Evolutionary conservation across 23 tunicate genomes (phyloP), one percentile per base, ranked within the genome.

Genomic region (Trididemnum clinides): DNA sequence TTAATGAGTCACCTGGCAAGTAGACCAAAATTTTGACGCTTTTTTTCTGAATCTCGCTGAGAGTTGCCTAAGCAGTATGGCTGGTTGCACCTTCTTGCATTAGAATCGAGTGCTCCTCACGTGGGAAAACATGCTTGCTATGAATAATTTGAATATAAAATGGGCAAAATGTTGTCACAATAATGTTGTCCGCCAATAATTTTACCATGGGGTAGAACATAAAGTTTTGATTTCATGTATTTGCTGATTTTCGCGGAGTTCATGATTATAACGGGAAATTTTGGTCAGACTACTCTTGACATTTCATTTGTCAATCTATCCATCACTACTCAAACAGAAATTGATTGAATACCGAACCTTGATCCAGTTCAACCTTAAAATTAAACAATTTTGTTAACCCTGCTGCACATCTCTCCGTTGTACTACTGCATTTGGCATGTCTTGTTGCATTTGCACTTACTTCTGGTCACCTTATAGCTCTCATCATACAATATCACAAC

Each of bases 61-160:
- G 54, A 10, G 15, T 44, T 44, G 54, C 15, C 15, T 44, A 15
- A 44, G 54, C 54, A 44, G 54, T 44, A 44, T 15, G 54, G 15
- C 15, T 4, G 22, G 66, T 59, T 59, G 66, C 66, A 10, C 66
- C 25, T 19, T 59, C 66, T 59, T 59, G 25, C 66, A 59, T 59
- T 19, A 59, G 66, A 5, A 59, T 28, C 20, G 66, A 59, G 27
- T 19, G 21, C 27, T 59, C 66, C 22, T 25, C 22, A 28, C 66
- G 25, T 59, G 66, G 66, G 25, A 59, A n/a, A 59, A 59, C 66
- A 59, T 59, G 66, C 66, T 3, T 59, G 66, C 22, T 59, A 59
- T 12, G 20, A 28, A 59, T 59, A 28, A 59, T 12, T 59, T 59
- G 20, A 3, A 28, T 59, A 3, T n/a, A 59, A 59, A n/a, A 3